Base-by-base conservation (phyloP, 1,140 invertebrate genomes). In the Drosophila aff. region DNA sequence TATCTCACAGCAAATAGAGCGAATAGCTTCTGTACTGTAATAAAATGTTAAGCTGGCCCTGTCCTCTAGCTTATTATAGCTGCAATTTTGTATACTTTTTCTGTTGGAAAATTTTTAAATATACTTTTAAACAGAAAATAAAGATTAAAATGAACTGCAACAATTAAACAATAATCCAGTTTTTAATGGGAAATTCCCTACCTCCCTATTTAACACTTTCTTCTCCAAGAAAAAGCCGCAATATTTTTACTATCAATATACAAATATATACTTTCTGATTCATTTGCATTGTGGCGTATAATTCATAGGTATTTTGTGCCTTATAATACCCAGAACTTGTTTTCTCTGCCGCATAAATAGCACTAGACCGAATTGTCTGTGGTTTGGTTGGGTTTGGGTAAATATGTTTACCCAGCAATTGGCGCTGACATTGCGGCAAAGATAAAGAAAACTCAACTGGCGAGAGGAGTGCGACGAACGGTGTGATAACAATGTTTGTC, bases 401-500 rank as follows among this genome's bases (percentile, higher is more conserved):
- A 73, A 87, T 81, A 50, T 89, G 62, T 87, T 89, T 81, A 62
- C 59, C 66, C 53, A 63, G 60, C 63, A 78, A 89, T 87, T 90
- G 82, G 64, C 60, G 66, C 44, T 79, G 76, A 72, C 76, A 72
- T 60, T 79, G 76, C 67, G 67, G 76, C 67, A 79, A 55, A 79
- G 76, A 79, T 79, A 79, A 79, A 79, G 74, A 55, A 69, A 68
- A 77, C 75, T 61, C 46, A 61, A 77, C 75, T 61, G 62, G 40
- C 52, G 61, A 50, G 28, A 44, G 26, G 23, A 36, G 36, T 18
- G 33, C 26, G 16, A 53, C 50, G 18, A 21, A 21, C 26, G 69
- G 52, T 28, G 53, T 46, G 82, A 86, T 84, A 84, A 84, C 79
- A 84, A 86, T 84, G 79, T 84, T 84, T 82, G 79, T 75, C 73